Conservation (phyloP, 2,113 vertebrate genomes). For the Tylochromis polylepis region DNA sequence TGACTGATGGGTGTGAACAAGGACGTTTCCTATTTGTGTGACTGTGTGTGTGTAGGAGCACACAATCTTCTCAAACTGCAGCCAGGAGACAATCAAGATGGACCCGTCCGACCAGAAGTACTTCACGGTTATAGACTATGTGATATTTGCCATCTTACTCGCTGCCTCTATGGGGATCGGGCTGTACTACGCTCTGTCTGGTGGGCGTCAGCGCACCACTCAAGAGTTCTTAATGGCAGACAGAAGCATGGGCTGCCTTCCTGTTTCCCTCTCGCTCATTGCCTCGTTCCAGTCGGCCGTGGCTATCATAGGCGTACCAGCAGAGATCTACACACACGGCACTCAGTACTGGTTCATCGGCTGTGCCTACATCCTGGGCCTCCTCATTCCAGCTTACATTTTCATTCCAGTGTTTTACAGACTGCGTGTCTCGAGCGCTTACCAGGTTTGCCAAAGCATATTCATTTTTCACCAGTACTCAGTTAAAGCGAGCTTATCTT, state of each 20-base stretch:
- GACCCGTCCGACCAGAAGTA: constrained; percentile 57
- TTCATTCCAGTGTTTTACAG: constrained; percentile 94
- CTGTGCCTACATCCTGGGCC: constrained; percentile 86
- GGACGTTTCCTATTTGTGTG: not conserved
- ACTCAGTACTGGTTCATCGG: constrained; percentile 97
- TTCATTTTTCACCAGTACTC: not conserved
- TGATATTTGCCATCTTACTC: constrained; percentile 82
- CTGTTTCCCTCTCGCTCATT: constrained; percentile 85
- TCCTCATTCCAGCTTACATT: constrained; percentile 87
- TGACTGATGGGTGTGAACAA: constrained; percentile 28
- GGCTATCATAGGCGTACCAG: constrained; percentile 86
- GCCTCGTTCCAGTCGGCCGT: constrained; percentile 95
- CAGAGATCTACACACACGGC: constrained; percentile 83
- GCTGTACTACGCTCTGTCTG: constrained; percentile 84
- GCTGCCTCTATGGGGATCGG: constrained; percentile 83
- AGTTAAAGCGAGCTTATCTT: not conserved
- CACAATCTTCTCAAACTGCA: not conserved
- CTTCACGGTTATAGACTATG: constrained; percentile 81
- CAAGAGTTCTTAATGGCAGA: constrained; percentile 88
- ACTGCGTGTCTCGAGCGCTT: constrained; percentile 83
- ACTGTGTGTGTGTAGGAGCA: not conserved
- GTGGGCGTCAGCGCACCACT: constrained; percentile 81
- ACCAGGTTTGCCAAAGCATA: constrained; percentile 73
- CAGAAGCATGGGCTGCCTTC: constrained; percentile 85
- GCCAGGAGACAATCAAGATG: constrained; percentile 28